Evolutionary conservation across 2,888 invertebrate species (phyloP), one percentile per base, ranked within the genome.

Genomic region (Sphaerophoria rueppellii): DNA sequence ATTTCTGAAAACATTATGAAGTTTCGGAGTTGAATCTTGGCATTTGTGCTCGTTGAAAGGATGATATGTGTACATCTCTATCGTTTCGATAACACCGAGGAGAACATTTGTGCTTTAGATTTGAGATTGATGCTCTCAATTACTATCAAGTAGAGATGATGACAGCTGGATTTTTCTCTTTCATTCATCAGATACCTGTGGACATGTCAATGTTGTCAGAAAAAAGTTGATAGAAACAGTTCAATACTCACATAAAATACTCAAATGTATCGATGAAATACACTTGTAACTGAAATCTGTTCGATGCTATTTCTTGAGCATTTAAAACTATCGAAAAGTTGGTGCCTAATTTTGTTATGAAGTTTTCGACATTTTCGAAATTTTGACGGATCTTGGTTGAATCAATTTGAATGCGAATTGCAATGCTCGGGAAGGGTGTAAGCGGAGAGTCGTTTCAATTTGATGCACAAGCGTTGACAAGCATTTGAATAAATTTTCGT

Each of bases 201-300:
- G n/a, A 35, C 1, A 40, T 40, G 40, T 7, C 6, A 40, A 40
- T 40, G 4, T 40, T 7, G 1, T 11, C 43, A 5, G 12, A 43
- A 43, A 43, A 43, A 4, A 9, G 12, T 43, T 43, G 7, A 43
- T 3, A 6, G 0, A 43, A 9, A 2, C 9, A 11, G 11, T 43
- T 43, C 12, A 24, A 2, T n/a, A 24, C 60, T 60, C 43, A 60
- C 60, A 24, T 24, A 2, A 58, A 58, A 16, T 14, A 58, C 16
- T 58, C 16, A 37, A 37, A 58, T 3, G 58, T 16, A 37, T 58
- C 60, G 6, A 60, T 40, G 12, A 60, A 60, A 40, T 24, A 60
- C 12, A 60, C 5, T 60, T 43, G 60, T 12, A 60, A 24, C 4
- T 60, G 60, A 0, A 12, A 11, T 24, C 43, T 24, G 24, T 60